A percentile compares a stretch with the other conserved stretches of the same genome.
Conservation (phyloP, 2,113 vertebrate genomes). For the Coreoperca whiteheadi region DNA sequence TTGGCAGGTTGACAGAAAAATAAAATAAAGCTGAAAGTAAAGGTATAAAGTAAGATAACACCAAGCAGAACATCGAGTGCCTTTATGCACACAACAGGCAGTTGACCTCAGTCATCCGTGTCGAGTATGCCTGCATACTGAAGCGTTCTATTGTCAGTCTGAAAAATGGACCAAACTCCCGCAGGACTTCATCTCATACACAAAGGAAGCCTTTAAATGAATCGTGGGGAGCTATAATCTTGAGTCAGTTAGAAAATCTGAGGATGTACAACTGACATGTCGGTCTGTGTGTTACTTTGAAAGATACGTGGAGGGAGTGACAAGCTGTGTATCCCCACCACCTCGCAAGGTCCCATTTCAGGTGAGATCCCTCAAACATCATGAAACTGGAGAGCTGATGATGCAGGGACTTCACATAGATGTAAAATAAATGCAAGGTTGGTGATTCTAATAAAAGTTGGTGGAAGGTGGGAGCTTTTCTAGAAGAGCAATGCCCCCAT, state of each 20-base stretch:
- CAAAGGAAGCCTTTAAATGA: constrained; percentile 34
- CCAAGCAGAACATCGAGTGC: constrained; percentile 37
- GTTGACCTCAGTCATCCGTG: constrained; percentile 39
- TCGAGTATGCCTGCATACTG: constrained; percentile 68
- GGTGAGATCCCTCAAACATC: constrained; percentile 41
- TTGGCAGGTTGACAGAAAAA: constrained; percentile 43
- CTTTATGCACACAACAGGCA: constrained; percentile 39
- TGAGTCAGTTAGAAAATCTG: constrained; percentile 28
- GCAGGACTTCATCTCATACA: constrained; percentile 18
- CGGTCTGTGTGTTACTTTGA: constrained; percentile 27
- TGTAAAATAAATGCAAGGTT: constrained; percentile 59
- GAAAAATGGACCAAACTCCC: constrained; percentile 29
- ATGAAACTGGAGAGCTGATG: constrained; percentile 46
- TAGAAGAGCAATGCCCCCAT: constrained; percentile 98
- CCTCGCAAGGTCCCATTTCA: constrained; percentile 30
- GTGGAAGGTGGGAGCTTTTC: constrained; percentile 48
- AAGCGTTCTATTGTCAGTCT: constrained; percentile 48
- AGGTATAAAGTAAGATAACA: constrained; percentile 39
- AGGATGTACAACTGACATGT: constrained; percentile 40
- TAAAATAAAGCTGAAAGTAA: constrained; percentile 50
- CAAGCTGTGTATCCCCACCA: constrained; percentile 27
- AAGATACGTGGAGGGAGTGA: constrained; percentile 19
- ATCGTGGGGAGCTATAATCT: constrained; percentile 36
- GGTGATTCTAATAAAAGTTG: constrained; percentile 59
- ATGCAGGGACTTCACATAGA: constrained; percentile 54